Percentiles rank a stretch among this genome's conserved stretches.
Conservation (phyloP, 2,888 invertebrate genomes). For the Thyatira batis region DNA sequence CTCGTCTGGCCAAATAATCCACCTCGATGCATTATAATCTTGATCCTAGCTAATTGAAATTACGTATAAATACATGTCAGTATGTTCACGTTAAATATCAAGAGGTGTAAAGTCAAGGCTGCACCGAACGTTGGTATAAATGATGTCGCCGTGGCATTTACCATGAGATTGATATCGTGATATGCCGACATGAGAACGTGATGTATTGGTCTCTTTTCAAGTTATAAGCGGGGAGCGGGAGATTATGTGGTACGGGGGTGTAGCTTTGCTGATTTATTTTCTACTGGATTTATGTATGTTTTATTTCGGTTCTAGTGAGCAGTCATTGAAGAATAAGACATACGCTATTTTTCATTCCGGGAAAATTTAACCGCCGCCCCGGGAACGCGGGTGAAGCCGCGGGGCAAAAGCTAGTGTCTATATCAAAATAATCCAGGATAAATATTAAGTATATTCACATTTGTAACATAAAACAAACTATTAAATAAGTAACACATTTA, state of each 20-base stretch:
- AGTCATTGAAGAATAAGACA: too few relatives aligned
- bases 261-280: too few relatives aligned
- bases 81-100: slow-evolving; percentile 40
- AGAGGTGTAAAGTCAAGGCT: slow-evolving; percentile 57
- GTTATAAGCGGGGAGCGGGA: neutral
- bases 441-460: too few relatives aligned
- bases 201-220: slow-evolving; percentile 8
- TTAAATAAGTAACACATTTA: neutral
- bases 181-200: slow-evolving; percentile 52
- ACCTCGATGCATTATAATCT: neutral
- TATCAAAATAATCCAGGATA: too few relatives aligned
- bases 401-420: too few relatives aligned
- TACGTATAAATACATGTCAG: slow-evolving; percentile 3
- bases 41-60: slow-evolving; percentile 2
- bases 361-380: too few relatives aligned
- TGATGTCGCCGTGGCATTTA: slow-evolving; percentile 50
- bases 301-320: too few relatives aligned
- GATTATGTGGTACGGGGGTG: neutral
- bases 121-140: slow-evolving; percentile 20
- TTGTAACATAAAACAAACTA: neutral
- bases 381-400: too few relatives aligned
- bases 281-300: too few relatives aligned
- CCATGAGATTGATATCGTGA: slow-evolving; percentile 56
- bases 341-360: too few relatives aligned
- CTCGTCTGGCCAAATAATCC: too few relatives aligned